Percentiles rank a stretch among this genome's conserved stretches.
Evolutionary conservation across 1,140 invertebrate genomes (phyloP).

Genomic region (Pseudomyrmex cubaensis): DNA sequence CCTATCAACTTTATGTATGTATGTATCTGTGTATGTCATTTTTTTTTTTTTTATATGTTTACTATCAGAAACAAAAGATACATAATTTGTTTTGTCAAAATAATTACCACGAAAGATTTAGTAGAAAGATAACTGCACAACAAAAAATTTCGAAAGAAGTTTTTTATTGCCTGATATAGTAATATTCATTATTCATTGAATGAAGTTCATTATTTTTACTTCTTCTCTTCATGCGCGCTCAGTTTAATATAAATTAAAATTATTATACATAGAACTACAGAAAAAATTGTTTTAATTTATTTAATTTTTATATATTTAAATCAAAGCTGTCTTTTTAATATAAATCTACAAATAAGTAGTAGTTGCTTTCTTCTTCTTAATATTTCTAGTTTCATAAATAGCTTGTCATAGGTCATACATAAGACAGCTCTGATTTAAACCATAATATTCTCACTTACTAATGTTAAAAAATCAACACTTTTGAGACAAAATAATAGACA

Average conservation of each 20-base stretch:
- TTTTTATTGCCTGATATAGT: neutral
- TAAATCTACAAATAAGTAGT: too few relatives aligned
- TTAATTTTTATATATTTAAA: too few relatives aligned
- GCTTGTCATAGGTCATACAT: too few relatives aligned
- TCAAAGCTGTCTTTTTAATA: too few relatives aligned
- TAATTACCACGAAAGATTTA: neutral
- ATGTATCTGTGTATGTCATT: neutral
- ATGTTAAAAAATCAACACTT: too few relatives aligned
- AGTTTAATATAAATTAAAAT: slow-evolving; percentile 6
- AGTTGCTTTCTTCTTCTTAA: too few relatives aligned
- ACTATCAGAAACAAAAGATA: slow-evolving; percentile 4
- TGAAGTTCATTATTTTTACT: slow-evolving; percentile 28
- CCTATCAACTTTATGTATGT: slow-evolving; percentile 1
- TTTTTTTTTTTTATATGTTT: neutral
- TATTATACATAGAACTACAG: too few relatives aligned
- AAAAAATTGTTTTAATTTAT: too few relatives aligned
- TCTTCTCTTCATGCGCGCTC: neutral
- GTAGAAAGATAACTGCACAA: neutral
- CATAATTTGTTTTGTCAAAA: neutral
- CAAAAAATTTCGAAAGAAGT: neutral
- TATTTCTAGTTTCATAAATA: too few relatives aligned
- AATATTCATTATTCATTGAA: slow-evolving; percentile 8
- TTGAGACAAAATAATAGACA: too few relatives aligned
- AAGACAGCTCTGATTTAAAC: too few relatives aligned
- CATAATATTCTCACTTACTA: too few relatives aligned